Percentiles rank a stretch among this genome's conserved stretches.
Evolutionary conservation across 2,888 invertebrate genomes (phyloP).

Genomic region (Xylota segnis): DNA sequence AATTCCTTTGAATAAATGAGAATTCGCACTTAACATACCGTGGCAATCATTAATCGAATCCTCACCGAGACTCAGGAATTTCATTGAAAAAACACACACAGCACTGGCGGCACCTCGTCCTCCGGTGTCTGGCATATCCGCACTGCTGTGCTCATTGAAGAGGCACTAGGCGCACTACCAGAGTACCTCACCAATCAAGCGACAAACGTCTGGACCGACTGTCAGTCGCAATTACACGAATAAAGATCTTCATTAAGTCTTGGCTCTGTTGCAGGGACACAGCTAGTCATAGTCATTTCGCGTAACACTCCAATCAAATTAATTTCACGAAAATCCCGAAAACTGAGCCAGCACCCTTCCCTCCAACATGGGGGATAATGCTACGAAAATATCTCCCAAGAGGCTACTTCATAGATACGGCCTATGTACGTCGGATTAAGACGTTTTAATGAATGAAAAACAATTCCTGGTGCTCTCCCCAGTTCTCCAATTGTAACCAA

Average conservation of each 20-base stretch:
- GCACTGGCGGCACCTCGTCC: conserved; percentile 4
- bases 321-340: conserved; percentile 53
- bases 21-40: conserved; percentile 81
- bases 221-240: conserved; percentile 65
- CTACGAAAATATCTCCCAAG: conserved; percentile 51
- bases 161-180: conserved; percentile 25
- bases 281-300: conserved; percentile 21
- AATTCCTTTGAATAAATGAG: conserved; percentile 69
- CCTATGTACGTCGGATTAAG: conserved; percentile 67
- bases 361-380: not conserved
- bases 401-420: conserved; percentile 11
- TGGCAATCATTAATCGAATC: conserved; percentile 79
- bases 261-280: conserved; percentile 28
- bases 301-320: conserved; percentile 64
- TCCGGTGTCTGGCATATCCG: not conserved
- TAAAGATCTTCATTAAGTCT: conserved; percentile 65
- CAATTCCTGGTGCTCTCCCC: conserved; percentile 72
- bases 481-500: conserved; percentile 79
- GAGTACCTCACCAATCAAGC: conserved; percentile 65
- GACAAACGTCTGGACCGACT: conserved; percentile 64
- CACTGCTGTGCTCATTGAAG: conserved; percentile 56
- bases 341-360: conserved; percentile 15
- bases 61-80: conserved; percentile 63
- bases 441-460: conserved; percentile 76
- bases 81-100: conserved; percentile 65